A percentile compares a stretch with the other conserved stretches of the same genome.
phyloP scores from a whole-genome alignment of 2,113 vertebrate species.

The Edolisoma coerulescens region DNA sequence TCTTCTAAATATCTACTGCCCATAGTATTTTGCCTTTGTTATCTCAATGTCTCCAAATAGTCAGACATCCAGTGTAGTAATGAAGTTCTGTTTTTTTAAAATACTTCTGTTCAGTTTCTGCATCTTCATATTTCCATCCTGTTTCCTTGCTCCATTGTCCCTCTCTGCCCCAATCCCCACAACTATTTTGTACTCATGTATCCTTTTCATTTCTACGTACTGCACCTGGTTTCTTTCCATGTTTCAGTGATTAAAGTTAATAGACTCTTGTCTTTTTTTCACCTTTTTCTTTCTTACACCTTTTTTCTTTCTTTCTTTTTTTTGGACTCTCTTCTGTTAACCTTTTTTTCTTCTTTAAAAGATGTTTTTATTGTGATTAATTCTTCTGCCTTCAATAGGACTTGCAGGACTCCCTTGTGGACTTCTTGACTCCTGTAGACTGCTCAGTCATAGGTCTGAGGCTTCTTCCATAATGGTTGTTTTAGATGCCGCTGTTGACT shows the following conservation, averaged over 20 bases:
- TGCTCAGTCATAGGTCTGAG: not conserved
- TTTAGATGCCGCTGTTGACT: not conserved
- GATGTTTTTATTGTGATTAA: not conserved
- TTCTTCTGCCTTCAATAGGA: not conserved
- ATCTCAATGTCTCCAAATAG: not conserved
- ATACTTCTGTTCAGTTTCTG: not conserved
- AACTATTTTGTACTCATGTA: not conserved
- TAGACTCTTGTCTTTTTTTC: not conserved
- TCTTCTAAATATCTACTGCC: not conserved
- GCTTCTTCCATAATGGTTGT: not conserved
- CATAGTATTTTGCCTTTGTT: not conserved
- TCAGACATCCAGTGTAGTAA: not conserved
- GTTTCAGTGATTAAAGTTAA: not conserved
- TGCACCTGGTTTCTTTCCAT: not conserved
- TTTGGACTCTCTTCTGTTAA: not conserved
- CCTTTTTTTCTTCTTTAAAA: not conserved
- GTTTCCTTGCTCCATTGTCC: not conserved
- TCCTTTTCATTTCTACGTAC: not conserved
- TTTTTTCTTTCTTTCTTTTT: not conserved
- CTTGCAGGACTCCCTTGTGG: not conserved
- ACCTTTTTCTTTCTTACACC: not conserved
- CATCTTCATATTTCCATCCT: not conserved
- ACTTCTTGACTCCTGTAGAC: not conserved
- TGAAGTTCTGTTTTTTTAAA: not conserved
- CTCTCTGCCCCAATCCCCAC: fast-evolving